These are phyloP conservation scores for Mastigias papua DNA, from an alignment of 30 jellyfish, hydroid and myxozoan species.

Conservation along the genomic window DNA sequence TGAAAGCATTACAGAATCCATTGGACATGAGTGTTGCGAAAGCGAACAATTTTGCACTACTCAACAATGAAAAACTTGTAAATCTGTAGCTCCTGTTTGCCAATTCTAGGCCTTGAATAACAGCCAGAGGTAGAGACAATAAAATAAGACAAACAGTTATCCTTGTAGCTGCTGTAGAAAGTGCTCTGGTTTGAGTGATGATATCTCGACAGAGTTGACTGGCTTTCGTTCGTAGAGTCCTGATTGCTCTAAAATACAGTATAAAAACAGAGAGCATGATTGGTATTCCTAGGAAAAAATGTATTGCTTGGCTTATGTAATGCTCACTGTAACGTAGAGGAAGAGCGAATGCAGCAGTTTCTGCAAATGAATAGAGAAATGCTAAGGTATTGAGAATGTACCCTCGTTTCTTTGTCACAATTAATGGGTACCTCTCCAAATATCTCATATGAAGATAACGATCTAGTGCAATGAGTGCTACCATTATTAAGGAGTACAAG, in stretches of 20 bases:
- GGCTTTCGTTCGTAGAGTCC: neutral
- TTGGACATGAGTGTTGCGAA: neutral
- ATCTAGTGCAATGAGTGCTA: neutral
- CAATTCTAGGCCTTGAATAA: neutral
- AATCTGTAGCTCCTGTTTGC: neutral
- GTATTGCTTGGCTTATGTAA: neutral
- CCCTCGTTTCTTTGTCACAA: conserved; percentile 5
- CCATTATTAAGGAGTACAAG: neutral
- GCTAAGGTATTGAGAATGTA: neutral
- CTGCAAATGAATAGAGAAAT: neutral
- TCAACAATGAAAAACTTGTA: neutral
- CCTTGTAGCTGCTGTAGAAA: neutral
- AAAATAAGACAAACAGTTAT: neutral
- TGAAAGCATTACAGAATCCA: neutral
- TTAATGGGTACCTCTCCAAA: neutral
- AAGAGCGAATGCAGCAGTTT: neutral
- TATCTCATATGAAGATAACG: conserved; percentile 1
- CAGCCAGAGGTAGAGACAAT: neutral
- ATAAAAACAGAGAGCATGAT: neutral
- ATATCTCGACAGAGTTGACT: neutral
- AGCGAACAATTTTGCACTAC: neutral
- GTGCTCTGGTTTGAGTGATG: neutral
- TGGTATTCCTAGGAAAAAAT: too few species aligned
- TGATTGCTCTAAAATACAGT: neutral
- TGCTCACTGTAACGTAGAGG: neutral